Evolutionary conservation across 2,113 vertebrate species (phyloP).

Genomic region (Syrrhaptes paradoxus): DNA sequence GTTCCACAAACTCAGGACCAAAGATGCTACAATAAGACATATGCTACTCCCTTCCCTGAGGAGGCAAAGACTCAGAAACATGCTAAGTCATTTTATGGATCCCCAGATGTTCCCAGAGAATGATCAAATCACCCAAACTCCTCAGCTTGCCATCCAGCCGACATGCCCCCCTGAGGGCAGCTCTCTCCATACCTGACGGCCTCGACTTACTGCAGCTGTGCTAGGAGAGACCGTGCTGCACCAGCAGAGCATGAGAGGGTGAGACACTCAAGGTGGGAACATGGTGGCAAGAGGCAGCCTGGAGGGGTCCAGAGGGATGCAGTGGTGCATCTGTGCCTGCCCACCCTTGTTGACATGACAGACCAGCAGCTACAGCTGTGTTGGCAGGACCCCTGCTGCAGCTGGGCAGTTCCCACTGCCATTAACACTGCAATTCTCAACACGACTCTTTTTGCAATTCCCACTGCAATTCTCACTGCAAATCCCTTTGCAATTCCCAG

Average conservation of each 20-base stretch:
- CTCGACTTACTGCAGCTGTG: not conserved
- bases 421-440: not conserved
- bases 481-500: not conserved
- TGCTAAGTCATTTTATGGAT: fast-evolving
- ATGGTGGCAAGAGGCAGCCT: not conserved
- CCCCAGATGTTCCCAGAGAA: not conserved
- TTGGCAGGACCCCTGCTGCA: not conserved
- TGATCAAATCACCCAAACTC: not conserved
- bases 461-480: not conserved
- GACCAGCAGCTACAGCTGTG: not conserved
- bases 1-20: not conserved
- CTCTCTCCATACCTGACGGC: not conserved
- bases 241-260: fast-evolving
- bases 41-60: not conserved
- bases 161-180: not conserved
- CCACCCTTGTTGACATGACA: fast-evolving
- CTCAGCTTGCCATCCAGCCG: not conserved
- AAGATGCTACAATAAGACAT: not conserved
- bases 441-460: not conserved
- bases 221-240: fast-evolving
- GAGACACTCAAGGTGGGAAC: not conserved
- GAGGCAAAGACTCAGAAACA: not conserved
- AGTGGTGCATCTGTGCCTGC: not conserved
- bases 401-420: not conserved
- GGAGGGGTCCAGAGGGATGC: no score